These are phyloP conservation scores for Empis stercorea DNA, from an alignment of 2,888 invertebrate genomes.

Conservation along the genomic window DNA sequence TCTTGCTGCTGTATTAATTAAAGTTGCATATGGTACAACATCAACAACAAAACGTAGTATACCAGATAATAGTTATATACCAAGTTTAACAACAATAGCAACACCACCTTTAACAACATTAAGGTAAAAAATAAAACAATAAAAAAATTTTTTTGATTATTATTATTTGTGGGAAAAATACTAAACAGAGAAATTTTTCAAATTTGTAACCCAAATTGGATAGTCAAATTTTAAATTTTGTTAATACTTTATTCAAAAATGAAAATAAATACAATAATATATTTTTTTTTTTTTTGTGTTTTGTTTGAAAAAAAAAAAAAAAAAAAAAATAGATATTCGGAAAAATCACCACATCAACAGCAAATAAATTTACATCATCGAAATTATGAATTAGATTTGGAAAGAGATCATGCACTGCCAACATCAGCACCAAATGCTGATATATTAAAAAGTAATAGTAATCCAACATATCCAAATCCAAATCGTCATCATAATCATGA, in stretches of 20 bases:
- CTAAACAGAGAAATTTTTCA: no score
- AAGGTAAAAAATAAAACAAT: slow-evolving; percentile 35
- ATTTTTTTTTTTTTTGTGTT: background rate
- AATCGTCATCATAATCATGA: slow-evolving; percentile 41
- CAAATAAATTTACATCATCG: slow-evolving; percentile 31
- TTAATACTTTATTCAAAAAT: no score
- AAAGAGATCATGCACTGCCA: slow-evolving; percentile 59
- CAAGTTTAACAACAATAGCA: slow-evolving; percentile 49
- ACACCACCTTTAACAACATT: slow-evolving; percentile 47
- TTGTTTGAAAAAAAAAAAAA: no score
- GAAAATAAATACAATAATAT: no score
- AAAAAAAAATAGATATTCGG: slow-evolving; percentile 22
- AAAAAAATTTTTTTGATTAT: slow-evolving; percentile 4
- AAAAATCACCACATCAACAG: slow-evolving; percentile 28
- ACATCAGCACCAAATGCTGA: slow-evolving; percentile 67
- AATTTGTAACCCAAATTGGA: no score
- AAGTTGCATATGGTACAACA: slow-evolving; percentile 53
- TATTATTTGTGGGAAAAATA: no score
- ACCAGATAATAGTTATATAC: slow-evolving; percentile 46
- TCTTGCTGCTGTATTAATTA: slow-evolving; percentile 53
- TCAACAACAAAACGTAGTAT: slow-evolving; percentile 54
- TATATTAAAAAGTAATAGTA: slow-evolving; percentile 63
- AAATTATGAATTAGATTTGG: slow-evolving; percentile 54
- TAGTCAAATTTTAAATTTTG: no score
- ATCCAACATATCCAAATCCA: slow-evolving; percentile 62